Percentiles rank a stretch among this genome's conserved stretches.
phyloP scores from a whole-genome alignment of 2,113 vertebrate genomes.

The Nerophis lumbriciformis region DNA sequence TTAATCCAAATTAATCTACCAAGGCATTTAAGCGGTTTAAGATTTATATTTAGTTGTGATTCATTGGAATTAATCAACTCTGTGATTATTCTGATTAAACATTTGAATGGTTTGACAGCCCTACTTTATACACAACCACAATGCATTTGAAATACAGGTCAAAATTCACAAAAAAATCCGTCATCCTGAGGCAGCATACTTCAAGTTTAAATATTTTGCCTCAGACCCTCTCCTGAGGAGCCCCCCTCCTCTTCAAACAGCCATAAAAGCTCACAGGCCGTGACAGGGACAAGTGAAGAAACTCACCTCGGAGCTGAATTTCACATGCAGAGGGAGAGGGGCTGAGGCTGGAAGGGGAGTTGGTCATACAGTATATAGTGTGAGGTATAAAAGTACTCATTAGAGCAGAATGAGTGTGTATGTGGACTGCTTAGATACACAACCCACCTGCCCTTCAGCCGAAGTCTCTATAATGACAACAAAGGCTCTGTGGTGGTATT shows the following conservation, averaged over 20 bases:
- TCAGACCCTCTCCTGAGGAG: conserved; percentile 13
- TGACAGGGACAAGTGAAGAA: conserved; percentile 42
- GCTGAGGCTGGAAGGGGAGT: neutral
- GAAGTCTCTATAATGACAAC: conserved; percentile 53
- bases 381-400: conserved; percentile 1
- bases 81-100: no score
- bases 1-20: no score
- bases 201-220: conserved; percentile 22
- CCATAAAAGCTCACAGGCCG: conserved; percentile 38
- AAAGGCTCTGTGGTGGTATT: conserved; percentile 47
- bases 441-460: conserved; percentile 65
- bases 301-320: conserved; percentile 50
- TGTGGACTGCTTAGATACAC: conserved; percentile 50
- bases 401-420: conserved; percentile 37
- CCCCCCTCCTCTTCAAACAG: conserved; percentile 35
- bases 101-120: no score
- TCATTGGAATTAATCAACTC: no score
- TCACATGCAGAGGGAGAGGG: conserved; percentile 28
- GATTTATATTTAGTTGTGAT: no score
- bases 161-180: no score
- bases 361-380: neutral
- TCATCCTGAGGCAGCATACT: conserved; percentile 3
- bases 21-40: no score
- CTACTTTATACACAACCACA: no score
- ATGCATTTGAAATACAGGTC: no score